Percentiles rank a stretch among this genome's conserved stretches.
Evolutionary conservation across 2,797 vertebrate genomes (phyloP).

Genomic region (Silurus aristotelis): DNA sequence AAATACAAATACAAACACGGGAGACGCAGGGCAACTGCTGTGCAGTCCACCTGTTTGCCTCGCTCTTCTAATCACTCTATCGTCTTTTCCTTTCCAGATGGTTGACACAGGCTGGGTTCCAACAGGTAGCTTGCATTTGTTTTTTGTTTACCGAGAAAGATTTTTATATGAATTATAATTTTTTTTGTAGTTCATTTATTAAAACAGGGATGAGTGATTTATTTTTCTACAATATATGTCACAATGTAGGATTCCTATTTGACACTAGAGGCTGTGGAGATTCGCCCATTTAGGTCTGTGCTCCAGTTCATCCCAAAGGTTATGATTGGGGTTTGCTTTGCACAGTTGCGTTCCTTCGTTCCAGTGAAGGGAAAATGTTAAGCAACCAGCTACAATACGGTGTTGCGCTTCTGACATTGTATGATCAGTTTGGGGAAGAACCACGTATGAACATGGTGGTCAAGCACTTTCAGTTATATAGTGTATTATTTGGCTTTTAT

Average conservation of each 20-base stretch:
- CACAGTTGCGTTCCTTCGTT: neutral
- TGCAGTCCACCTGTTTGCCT: conserved; percentile 25
- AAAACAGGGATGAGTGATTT: neutral
- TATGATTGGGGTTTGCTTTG: neutral
- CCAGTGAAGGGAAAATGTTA: neutral
- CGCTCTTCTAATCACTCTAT: neutral
- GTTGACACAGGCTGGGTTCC: neutral
- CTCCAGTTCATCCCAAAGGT: neutral
- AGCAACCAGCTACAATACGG: neutral
- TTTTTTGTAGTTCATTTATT: too few relatives aligned
- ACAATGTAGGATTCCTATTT: neutral
- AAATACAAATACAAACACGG: conserved; percentile 22
- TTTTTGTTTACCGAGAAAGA: neutral
- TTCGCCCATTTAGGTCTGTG: neutral
- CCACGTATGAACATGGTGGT: neutral
- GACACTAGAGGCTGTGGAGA: neutral
- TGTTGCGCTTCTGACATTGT: neutral
- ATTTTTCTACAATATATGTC: neutral
- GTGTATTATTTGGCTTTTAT: neutral
- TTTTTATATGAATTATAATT: neutral
- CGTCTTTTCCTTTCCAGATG: neutral
- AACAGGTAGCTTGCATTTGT: neutral
- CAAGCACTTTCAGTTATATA: neutral
- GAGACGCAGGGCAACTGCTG: conserved; percentile 26
- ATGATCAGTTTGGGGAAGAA: neutral